phyloP scores from a whole-genome alignment of 2,888 invertebrate species.

The Agrilus biguttatus region DNA sequence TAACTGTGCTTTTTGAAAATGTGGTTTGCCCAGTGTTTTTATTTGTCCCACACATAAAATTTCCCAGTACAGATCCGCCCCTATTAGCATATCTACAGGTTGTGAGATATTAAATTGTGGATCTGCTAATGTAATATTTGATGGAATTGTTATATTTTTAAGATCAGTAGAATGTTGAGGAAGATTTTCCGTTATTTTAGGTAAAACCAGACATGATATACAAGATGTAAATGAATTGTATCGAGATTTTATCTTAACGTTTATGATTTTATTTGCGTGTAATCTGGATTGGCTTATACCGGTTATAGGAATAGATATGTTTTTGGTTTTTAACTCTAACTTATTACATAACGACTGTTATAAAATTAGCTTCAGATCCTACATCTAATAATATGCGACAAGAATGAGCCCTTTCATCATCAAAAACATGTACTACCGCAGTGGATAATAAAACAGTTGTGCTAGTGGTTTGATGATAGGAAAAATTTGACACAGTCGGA shows the following conservation, averaged over 20 bases:
- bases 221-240: neutral
- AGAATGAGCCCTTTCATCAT: neutral
- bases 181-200: neutral
- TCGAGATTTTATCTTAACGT: neutral
- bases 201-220: conserved; percentile 2
- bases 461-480: no score
- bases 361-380: conserved; percentile 5
- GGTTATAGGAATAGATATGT: neutral
- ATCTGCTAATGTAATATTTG: conserved; percentile 2
- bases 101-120: neutral
- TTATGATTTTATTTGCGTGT: neutral
- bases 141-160: neutral
- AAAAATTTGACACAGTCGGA: no score
- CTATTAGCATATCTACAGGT: conserved; percentile 2
- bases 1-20: conserved; percentile 3
- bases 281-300: conserved; percentile 1
- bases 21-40: neutral
- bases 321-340: neutral
- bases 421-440: conserved; percentile 1
- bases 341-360: neutral
- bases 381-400: conserved; percentile 4
- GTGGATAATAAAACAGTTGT: neutral
- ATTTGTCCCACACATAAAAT: conserved; percentile 1
- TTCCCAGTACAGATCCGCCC: conserved; percentile 1
- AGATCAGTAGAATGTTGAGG: neutral